Percentiles rank a stretch among this genome's conserved stretches.
These are phyloP conservation scores for Rhyacichthys aspro DNA, from an alignment of 2,797 vertebrate species.

Conservation along the genomic window DNA sequence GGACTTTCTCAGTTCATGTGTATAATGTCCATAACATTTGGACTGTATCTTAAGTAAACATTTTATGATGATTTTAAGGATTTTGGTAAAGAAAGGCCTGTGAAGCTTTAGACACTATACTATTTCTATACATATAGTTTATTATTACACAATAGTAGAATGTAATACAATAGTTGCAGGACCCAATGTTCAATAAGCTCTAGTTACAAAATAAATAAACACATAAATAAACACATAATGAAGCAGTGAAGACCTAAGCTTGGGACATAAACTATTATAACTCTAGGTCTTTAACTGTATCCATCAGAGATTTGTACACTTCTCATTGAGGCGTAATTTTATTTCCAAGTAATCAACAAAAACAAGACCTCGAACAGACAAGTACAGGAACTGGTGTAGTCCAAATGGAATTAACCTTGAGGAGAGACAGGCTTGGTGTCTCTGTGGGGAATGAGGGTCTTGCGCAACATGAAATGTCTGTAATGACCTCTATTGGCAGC, in stretches of 20 bases:
- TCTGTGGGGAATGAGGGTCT: conserved; percentile 16
- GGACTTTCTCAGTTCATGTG: conserved; percentile 15
- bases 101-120: too few relatives aligned
- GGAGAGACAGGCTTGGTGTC: conserved; percentile 19
- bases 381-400: conserved; percentile 34
- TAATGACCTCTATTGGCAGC: conserved; percentile 43
- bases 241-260: conserved; percentile 9
- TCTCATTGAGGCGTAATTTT: conserved; percentile 53
- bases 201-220: conserved; percentile 21
- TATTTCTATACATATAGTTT: too few relatives aligned
- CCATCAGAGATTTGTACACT: conserved; percentile 28
- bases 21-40: not conserved
- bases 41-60: not conserved
- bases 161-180: too few relatives aligned
- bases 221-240: conserved; percentile 8
- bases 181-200: not conserved
- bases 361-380: conserved; percentile 41
- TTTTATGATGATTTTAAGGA: too few relatives aligned
- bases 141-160: too few relatives aligned
- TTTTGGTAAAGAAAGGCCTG: too few relatives aligned
- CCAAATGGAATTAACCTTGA: conserved; percentile 70
- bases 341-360: conserved; percentile 61
- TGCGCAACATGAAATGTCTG: conserved; percentile 35
- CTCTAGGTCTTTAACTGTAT: conserved; percentile 50
- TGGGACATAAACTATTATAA: conserved; percentile 34